Base-by-base conservation (phyloP, 2,113 vertebrate genomes). In the Neodon shergylaensis region DNA sequence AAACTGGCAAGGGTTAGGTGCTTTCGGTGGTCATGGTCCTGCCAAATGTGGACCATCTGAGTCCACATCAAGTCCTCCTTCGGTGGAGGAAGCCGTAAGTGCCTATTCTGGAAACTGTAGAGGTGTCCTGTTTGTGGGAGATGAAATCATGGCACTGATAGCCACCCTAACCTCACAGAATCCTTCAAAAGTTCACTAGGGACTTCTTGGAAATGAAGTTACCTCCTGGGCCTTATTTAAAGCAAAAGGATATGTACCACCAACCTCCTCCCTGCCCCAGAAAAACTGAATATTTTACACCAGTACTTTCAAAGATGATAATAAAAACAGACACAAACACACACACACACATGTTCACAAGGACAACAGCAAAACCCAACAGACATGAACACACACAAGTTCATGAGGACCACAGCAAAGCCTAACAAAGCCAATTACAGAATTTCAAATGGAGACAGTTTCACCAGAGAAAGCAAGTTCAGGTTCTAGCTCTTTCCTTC, bases 181-280 rank as follows among this genome's bases (percentile, higher is more conserved):
- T 95, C 68, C 72, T 90, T 97, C 84, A 92, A 88, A 93, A 26
- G 44, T 36, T 47, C 54, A 47, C n/a, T 61, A 44, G 65, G 83
- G 88, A 88, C 90, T 93, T 85, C 19, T n/a, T 96, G 82, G 81
- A 91, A 89, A 89, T 91, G 65, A 77, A 47, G 6, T 92, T 96
- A 21, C 91, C 85, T 88, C 39, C 21, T 66, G 88, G 36, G 31
- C 33, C 47, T 77, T 73, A 94, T 88, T 72, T 84, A 83, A 77
- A 83, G n/a, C 52, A 63, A 63, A 58, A 10, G 8, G 36, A 28
- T 24, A 16, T 13, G 14, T 76, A 76, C 24, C 24, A 24, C 36
- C 52, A 58, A 7, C 12, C n/a, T 5, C 3, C 14, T 16, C 24
- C 12, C 4, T 5, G 0, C 5, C 28, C 12, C 31, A 33, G 5